Evolutionary conservation across 1,140 invertebrate genomes (phyloP).

Genomic region (Drosophila varians): DNA sequence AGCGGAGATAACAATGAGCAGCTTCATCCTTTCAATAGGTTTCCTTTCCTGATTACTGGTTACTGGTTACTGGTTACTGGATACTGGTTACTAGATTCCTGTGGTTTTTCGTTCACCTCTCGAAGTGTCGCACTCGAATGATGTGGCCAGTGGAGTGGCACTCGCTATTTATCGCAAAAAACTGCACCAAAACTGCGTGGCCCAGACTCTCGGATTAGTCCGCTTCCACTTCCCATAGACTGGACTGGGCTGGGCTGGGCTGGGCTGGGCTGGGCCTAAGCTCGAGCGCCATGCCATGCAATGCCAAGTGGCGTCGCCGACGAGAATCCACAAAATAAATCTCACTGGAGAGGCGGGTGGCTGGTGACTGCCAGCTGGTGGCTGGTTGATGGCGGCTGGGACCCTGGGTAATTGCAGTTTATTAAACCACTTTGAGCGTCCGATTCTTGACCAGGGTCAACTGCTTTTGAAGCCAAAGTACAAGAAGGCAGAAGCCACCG

Average conservation of each 20-base stretch:
- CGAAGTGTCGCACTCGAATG: constrained; percentile 66
- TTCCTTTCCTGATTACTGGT: too few species aligned
- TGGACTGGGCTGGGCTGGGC: not conserved
- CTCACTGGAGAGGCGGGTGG: constrained; percentile 46
- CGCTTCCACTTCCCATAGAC: not conserved
- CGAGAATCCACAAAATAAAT: constrained; percentile 79
- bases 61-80: too few species aligned
- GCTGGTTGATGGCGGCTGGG: constrained; percentile 27
- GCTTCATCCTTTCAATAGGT: constrained; percentile 44
- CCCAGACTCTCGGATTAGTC: constrained; percentile 9
- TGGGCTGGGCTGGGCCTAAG: constrained; percentile 1
- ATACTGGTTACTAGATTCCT: too few species aligned
- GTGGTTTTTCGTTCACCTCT: constrained; percentile 23
- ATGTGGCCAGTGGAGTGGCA: constrained; percentile 40
- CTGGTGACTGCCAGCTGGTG: constrained; percentile 34
- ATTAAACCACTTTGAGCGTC: constrained; percentile 75
- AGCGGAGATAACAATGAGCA: constrained; percentile 63
- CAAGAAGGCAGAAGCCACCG: constrained; percentile 4
- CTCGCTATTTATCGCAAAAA: constrained; percentile 62
- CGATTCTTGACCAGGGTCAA: constrained; percentile 79
- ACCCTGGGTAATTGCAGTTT: constrained; percentile 70
- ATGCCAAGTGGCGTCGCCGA: constrained; percentile 26
- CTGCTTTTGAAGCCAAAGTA: constrained; percentile 49
- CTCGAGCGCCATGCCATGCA: too few species aligned
- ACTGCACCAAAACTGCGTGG: constrained; percentile 25